Evolutionary conservation across 1,140 invertebrate genomes (phyloP), one percentile per base, ranked within the genome.

Genomic region (Drosophila leontia): DNA sequence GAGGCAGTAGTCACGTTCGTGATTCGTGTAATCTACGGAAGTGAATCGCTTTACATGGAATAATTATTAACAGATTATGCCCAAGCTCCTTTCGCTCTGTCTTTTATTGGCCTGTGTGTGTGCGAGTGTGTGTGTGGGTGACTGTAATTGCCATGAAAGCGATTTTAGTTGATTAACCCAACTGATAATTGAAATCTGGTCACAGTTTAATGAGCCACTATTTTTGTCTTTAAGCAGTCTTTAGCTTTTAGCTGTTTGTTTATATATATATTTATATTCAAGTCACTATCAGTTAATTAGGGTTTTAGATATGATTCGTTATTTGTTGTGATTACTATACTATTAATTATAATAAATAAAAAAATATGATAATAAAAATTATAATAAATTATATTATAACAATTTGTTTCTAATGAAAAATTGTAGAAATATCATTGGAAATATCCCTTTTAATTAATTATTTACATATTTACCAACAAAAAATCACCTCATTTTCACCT

Each of bases 11-110:
- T 70, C 55, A 72, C 70, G 70, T 72, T 60, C 68, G 64, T 70
- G 50, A 41, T 70, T 69, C 64, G 64, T 48, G 70, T 72, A 72
- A 60, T 72, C 67, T 47, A 44, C 50, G 37, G 37, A 57, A 71
- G 42, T 58, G 51, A 71, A 72, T 72, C 55, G 68, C 67, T 50
- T 72, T 60, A 72, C 70, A 72, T 72, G 68, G 70, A 60, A 72
- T 72, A 72, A 72, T 72, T 72, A 72, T 72, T 51, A 60, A 60
- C 53, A 51, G 70, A 72, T 72, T 72, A 72, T 69, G 50, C 59
- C 63, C 56, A 3, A 35, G 19, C 19, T 34, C 29, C 42, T 11
- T 34, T 23, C 9, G 12, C 60, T 9, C 50, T 56, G 26, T 19
- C 34, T n/a, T 47, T 67, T 42, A 39, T 63, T 39, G 13, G 34